Percentiles rank a stretch among this genome's conserved stretches.
Conservation (phyloP, 2,113 vertebrate genomes). For the Neoarius graeffei region DNA sequence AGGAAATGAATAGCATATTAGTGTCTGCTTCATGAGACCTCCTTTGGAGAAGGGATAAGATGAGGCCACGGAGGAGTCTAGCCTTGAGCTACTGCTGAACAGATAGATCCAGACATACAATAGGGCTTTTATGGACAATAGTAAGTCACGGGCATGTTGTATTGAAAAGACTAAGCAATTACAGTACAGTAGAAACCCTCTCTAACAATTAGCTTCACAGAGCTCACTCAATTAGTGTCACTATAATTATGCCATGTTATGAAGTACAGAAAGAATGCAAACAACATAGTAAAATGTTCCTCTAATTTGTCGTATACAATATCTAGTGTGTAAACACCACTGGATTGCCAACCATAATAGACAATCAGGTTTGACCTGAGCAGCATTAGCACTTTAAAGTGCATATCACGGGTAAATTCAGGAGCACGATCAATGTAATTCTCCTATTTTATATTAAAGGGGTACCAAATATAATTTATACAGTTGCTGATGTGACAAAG, state of each 20-base stretch:
- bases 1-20: conserved; percentile 66
- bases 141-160: background rate
- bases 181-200: background rate
- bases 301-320: background rate
- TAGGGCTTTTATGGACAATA: background rate
- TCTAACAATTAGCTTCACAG: conserved; percentile 4
- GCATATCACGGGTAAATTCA: too few relatives aligned
- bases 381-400: background rate
- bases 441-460: too few relatives aligned
- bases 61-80: background rate
- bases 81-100: conserved; percentile 18
- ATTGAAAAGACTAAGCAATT: conserved; percentile 12
- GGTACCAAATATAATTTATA: too few relatives aligned
- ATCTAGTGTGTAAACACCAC: conserved; percentile 6
- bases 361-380: background rate
- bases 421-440: too few relatives aligned
- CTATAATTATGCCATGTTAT: background rate
- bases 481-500: too few relatives aligned
- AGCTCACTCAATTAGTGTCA: conserved; percentile 3
- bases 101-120: conserved; percentile 11
- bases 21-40: conserved; percentile 13
- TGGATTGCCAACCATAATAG: background rate
- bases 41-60: background rate
- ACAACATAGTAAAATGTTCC: background rate
- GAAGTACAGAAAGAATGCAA: background rate